These are phyloP conservation scores for Australoheros facetus DNA, from an alignment of 2,797 vertebrate genomes.

Conservation along the genomic window DNA sequence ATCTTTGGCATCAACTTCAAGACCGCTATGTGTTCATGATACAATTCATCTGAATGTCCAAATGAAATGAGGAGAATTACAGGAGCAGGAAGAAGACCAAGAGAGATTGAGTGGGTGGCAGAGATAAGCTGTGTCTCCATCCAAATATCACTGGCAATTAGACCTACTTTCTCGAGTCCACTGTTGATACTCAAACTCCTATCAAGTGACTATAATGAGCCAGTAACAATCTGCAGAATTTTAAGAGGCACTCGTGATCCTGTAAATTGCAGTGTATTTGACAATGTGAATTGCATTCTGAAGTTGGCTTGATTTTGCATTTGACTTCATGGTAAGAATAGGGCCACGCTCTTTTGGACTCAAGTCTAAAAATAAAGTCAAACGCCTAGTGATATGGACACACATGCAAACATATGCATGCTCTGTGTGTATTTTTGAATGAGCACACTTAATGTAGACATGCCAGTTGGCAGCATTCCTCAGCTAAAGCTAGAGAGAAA, in stretches of 20 bases:
- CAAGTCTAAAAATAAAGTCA: slow-evolving; percentile 51
- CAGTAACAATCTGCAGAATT: slow-evolving; percentile 39
- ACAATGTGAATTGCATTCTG: slow-evolving; percentile 16
- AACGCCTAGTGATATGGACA: slow-evolving; percentile 17
- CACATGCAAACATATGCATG: slow-evolving; percentile 5
- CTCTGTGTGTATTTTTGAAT: slow-evolving; percentile 37
- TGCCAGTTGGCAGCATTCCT: slow-evolving; percentile 63
- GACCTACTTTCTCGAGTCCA: slow-evolving; percentile 44
- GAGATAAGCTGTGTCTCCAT: slow-evolving; percentile 57
- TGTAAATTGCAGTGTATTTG: slow-evolving; percentile 20
- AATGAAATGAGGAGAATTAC: slow-evolving; percentile 44
- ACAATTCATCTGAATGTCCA: slow-evolving; percentile 44
- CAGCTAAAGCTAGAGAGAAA: slow-evolving; percentile 30
- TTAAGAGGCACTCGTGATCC: slow-evolving; percentile 32
- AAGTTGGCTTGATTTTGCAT: slow-evolving; percentile 3
- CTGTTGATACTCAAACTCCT: slow-evolving; percentile 56
- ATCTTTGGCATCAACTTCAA: slow-evolving; percentile 41
- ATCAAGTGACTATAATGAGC: slow-evolving; percentile 62
- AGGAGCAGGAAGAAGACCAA: slow-evolving; percentile 18
- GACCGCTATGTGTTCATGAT: slow-evolving; percentile 23
- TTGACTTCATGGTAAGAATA: slow-evolving; percentile 23
- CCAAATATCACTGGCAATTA: slow-evolving; percentile 66
- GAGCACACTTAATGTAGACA: slow-evolving; percentile 4
- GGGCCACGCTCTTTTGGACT: neutral
- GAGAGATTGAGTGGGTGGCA: slow-evolving; percentile 57